A percentile compares a stretch with the other conserved stretches of the same genome.
These are phyloP conservation scores for Epizoanthus fatuus DNA, from an alignment of 92 coral and sea anemone species.

Conservation along the genomic window DNA sequence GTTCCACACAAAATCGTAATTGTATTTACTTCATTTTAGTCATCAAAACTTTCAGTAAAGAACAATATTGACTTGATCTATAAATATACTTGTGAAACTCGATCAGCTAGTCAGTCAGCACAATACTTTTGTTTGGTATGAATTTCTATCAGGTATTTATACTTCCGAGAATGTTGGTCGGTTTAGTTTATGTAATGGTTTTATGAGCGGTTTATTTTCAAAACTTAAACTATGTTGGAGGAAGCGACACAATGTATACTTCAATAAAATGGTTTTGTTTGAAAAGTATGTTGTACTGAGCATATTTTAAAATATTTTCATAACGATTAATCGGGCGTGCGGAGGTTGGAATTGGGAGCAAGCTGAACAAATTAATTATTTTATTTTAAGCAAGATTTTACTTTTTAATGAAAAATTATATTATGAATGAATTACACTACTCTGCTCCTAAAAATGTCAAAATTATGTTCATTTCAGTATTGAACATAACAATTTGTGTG, in stretches of 20 bases:
- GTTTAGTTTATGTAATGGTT: too few species aligned
- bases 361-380: neutral
- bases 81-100: too few species aligned
- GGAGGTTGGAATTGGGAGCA: slow-evolving; percentile 14
- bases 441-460: neutral
- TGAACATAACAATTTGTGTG: neutral
- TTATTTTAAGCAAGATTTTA: neutral
- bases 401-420: slow-evolving; percentile 3
- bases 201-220: neutral
- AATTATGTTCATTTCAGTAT: slow-evolving; percentile 22
- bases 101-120: too few species aligned
- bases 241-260: neutral
- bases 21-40: neutral
- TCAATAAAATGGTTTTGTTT: slow-evolving; percentile 2
- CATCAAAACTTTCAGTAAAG: too few species aligned
- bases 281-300: neutral
- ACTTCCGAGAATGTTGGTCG: too few species aligned
- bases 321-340: slow-evolving; percentile 20
- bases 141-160: too few species aligned
- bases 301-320: slow-evolving; percentile 9
- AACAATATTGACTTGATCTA: too few species aligned
- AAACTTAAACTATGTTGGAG: slow-evolving; percentile 11
- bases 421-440: neutral
- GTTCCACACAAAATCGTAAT: neutral
- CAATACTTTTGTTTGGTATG: too few species aligned